phyloP scores from a whole-genome alignment of 2,888 invertebrate genomes.

The Megaustenia siamemsis region DNA sequence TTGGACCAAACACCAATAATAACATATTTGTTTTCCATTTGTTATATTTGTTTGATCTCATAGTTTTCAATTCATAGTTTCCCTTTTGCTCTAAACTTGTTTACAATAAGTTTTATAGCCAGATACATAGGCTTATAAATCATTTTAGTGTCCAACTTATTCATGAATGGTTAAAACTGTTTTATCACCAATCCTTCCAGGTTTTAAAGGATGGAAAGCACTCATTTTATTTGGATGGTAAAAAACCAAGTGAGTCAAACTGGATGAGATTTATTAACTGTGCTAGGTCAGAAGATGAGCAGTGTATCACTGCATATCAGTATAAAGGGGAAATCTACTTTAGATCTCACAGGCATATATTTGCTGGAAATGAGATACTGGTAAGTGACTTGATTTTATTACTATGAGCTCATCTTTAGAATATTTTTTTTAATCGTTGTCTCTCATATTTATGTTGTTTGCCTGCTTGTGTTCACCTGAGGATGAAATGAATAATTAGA shows the following conservation, averaged over 20 bases:
- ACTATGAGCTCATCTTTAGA: not conserved
- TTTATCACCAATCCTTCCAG: too few species aligned
- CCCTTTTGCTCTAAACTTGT: too few species aligned
- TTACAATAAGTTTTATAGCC: too few species aligned
- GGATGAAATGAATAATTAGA: too few species aligned
- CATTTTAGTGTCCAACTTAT: too few species aligned
- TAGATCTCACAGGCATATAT: constrained; percentile 52
- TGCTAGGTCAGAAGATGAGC: constrained; percentile 54
- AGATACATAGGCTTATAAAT: too few species aligned
- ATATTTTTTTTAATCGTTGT: not conserved
- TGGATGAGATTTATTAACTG: constrained; percentile 58
- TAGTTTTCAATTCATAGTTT: too few species aligned
- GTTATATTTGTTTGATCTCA: too few species aligned
- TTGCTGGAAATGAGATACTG: constrained; percentile 47
- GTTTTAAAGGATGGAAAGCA: constrained; percentile 44
- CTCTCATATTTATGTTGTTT: not conserved
- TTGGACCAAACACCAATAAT: too few species aligned
- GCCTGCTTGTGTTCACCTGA: too few species aligned
- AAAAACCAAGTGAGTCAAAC: constrained; percentile 51
- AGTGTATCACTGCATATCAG: constrained; percentile 56
- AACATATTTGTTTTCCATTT: too few species aligned
- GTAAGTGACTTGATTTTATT: constrained; percentile 11
- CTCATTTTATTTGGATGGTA: constrained; percentile 55
- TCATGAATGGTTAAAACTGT: too few species aligned
- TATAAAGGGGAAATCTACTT: constrained; percentile 54